A percentile compares a stretch with the other conserved stretches of the same genome.
These are phyloP conservation scores for Bos indicus DNA, from an alignment of 2,113 vertebrate genomes.

Conservation along the genomic window DNA sequence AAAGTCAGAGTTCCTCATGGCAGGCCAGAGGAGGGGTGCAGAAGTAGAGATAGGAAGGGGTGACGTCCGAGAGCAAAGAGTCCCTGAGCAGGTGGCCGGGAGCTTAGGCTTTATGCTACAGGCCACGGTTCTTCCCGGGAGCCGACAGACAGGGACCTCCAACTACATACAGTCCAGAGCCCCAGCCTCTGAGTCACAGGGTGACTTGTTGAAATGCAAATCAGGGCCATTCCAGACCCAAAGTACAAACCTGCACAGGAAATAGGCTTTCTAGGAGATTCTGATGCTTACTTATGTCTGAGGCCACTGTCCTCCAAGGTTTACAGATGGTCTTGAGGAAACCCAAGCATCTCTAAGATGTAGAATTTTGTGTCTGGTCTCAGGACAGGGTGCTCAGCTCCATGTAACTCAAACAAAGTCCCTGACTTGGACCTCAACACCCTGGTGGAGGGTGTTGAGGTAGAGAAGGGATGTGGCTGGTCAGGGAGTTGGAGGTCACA, in stretches of 20 bases:
- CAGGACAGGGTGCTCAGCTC: neutral
- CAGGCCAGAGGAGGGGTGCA: fast-evolving
- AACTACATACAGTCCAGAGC: neutral
- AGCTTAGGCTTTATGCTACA: neutral
- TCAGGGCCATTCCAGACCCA: neutral
- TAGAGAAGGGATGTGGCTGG: neutral
- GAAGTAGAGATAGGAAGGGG: no score
- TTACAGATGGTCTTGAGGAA: fast-evolving
- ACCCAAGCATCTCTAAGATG: neutral
- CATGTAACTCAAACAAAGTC: neutral
- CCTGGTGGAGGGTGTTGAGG: neutral
- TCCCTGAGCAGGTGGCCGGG: neutral
- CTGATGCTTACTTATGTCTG: neutral
- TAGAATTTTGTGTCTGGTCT: neutral
- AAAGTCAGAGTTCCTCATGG: neutral
- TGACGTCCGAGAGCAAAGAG: neutral
- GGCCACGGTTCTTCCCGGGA: neutral
- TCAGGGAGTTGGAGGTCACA: neutral
- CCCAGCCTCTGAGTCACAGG: neutral
- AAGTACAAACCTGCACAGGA: neutral
- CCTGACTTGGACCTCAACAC: neutral
- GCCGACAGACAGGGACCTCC: neutral
- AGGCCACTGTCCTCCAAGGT: neutral
- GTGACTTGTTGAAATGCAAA: neutral
- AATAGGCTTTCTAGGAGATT: neutral